These are phyloP conservation scores for Argyrosomus regius DNA, from an alignment of 2,797 vertebrate species.

Conservation along the genomic window DNA sequence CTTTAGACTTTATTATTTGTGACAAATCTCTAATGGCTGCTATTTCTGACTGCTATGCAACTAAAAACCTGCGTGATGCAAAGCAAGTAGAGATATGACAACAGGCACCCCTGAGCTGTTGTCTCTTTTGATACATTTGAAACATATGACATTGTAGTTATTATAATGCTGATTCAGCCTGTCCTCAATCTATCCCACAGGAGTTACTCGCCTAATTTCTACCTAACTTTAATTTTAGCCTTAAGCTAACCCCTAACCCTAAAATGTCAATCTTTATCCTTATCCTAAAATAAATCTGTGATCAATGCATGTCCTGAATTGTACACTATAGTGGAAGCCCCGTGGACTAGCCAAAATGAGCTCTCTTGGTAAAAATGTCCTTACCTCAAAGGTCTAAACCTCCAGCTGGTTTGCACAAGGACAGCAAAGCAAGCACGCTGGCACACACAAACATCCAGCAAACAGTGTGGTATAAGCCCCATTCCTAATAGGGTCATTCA, in stretches of 20 bases:
- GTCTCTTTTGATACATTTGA: background rate
- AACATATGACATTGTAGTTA: background rate
- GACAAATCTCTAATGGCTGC: background rate
- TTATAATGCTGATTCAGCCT: background rate
- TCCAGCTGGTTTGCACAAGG: slow-evolving; percentile 43
- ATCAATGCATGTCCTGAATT: slow-evolving; percentile 10
- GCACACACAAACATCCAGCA: slow-evolving; percentile 35
- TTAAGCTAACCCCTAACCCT: background rate
- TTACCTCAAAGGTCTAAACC: slow-evolving; percentile 21
- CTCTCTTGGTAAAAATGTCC: slow-evolving; percentile 9
- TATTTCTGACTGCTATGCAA: background rate
- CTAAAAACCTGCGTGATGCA: background rate
- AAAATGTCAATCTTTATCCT: background rate
- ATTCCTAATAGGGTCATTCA: slow-evolving; percentile 59
- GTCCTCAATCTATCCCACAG: background rate
- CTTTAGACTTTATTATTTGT: no score
- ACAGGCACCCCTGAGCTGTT: background rate
- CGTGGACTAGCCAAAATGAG: slow-evolving; percentile 8
- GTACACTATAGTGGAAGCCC: background rate
- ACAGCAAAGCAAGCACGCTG: slow-evolving; percentile 33
- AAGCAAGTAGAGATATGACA: background rate
- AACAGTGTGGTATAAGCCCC: slow-evolving; percentile 42
- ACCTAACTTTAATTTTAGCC: background rate
- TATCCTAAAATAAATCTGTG: background rate
- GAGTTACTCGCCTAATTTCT: background rate